phyloP scores from a whole-genome alignment of 2,113 vertebrate genomes.

The Trinectes maculatus region DNA sequence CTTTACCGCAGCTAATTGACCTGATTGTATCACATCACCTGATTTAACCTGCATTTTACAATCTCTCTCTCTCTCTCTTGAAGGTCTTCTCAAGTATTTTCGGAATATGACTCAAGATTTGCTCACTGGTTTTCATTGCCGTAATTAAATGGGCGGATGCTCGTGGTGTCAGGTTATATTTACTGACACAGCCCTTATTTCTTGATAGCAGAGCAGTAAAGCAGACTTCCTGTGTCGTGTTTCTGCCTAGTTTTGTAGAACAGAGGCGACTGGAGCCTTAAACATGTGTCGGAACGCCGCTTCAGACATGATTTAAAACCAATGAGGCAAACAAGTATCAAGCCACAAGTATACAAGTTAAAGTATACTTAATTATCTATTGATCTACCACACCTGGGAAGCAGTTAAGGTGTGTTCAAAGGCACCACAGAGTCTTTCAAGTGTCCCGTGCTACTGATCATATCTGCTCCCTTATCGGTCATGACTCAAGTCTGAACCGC shows the following conservation, averaged over 20 bases:
- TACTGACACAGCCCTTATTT: conserved; percentile 1
- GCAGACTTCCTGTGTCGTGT: conserved; percentile 4
- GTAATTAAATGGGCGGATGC: conserved; percentile 41
- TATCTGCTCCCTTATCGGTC: conserved; percentile 53
- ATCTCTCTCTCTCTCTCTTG: too few species aligned
- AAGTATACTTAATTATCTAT: rapidly evolving
- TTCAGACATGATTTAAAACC: not conserved
- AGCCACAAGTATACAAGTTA: not conserved
- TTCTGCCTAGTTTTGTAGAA: not conserved
- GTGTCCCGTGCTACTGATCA: conserved; percentile 15
- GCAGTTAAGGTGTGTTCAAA: conserved; percentile 57
- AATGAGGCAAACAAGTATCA: not conserved
- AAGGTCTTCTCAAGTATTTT: not conserved
- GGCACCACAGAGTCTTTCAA: conserved; percentile 26
- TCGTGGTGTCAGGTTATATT: not conserved
- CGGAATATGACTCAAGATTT: not conserved
- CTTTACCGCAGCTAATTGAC: not conserved
- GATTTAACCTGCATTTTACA: not conserved
- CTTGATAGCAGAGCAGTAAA: conserved; percentile 17
- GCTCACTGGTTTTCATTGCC: conserved; percentile 13
- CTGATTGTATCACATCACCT: not conserved
- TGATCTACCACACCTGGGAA: conserved; percentile 34
- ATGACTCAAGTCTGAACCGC: conserved; percentile 49
- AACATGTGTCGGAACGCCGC: not conserved
- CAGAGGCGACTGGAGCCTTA: not conserved